A percentile compares a stretch with the other conserved stretches of the same genome.
These are phyloP conservation scores for Myioborus miniatus DNA, from an alignment of 2,797 vertebrate species.

Conservation along the genomic window DNA sequence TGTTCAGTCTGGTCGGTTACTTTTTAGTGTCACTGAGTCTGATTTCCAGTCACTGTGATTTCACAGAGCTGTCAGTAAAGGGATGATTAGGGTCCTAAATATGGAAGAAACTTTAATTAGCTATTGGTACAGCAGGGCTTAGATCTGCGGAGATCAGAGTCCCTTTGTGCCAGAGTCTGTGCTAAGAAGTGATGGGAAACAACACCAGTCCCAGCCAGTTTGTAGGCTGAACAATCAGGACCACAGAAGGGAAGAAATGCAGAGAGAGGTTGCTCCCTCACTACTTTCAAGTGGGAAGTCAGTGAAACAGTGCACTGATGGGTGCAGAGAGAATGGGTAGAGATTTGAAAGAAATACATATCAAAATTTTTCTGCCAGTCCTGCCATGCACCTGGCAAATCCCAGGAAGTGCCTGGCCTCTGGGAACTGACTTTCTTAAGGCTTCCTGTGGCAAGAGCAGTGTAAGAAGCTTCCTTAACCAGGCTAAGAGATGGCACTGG, in stretches of 20 bases:
- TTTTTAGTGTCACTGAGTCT: not conserved
- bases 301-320: not conserved
- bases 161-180: not conserved
- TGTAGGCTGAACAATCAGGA: not conserved
- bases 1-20: not conserved
- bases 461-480: not conserved
- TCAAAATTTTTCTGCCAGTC: not conserved
- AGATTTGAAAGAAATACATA: not conserved
- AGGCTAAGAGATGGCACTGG: not conserved
- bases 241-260: not conserved
- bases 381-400: not conserved
- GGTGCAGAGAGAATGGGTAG: not conserved
- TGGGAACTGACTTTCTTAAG: not conserved
- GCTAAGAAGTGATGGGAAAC: not conserved
- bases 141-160: conserved; percentile 36
- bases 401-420: not conserved
- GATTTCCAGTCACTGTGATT: not conserved
- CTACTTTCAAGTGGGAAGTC: not conserved
- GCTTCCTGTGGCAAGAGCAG: not conserved
- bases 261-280: not conserved
- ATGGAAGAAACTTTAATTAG: conserved; percentile 38
- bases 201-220: not conserved
- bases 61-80: not conserved
- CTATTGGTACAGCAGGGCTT: conserved; percentile 11
- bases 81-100: conserved; percentile 8